Conservation (phyloP, 2,888 invertebrate species). For the Oscheius sp. region DNA sequence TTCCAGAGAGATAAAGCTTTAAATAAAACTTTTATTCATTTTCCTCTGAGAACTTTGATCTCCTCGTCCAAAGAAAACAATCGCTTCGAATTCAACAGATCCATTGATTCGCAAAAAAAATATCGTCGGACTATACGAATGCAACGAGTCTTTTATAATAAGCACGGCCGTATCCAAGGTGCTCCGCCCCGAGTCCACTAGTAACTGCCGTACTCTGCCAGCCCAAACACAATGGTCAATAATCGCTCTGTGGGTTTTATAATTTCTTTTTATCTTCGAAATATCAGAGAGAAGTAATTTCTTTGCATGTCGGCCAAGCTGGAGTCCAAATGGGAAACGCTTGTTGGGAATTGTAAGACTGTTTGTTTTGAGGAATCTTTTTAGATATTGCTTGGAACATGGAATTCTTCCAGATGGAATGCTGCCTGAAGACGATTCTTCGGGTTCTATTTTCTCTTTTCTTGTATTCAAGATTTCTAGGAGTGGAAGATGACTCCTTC, state of each 20-base stretch:
- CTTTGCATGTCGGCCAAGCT: conserved; percentile 65
- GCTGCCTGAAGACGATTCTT: conserved; percentile 52
- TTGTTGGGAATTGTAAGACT: conserved; percentile 76
- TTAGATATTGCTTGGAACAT: conserved; percentile 76
- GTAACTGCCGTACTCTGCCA: conserved; percentile 4
- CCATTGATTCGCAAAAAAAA: too few species aligned
- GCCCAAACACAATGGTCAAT: conserved; percentile 38
- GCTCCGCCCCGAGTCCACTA: conserved; percentile 3
- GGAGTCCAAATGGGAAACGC: conserved; percentile 73
- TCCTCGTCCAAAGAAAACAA: too few species aligned
- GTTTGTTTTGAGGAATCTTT: too few species aligned
- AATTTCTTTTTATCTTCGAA: not conserved
- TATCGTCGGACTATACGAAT: too few species aligned
- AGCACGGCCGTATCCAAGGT: not conserved
- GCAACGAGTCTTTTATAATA: too few species aligned
- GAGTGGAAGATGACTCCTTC: conserved; percentile 83
- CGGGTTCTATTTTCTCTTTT: conserved; percentile 27
- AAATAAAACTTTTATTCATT: conserved; percentile 2
- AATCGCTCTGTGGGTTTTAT: conserved; percentile 42
- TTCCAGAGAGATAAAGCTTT: not conserved
- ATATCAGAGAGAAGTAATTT: conserved; percentile 61
- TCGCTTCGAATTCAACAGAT: too few species aligned
- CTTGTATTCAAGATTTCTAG: not conserved
- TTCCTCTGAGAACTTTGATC: too few species aligned
- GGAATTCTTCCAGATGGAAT: conserved; percentile 74